Conservation (phyloP, 2,888 invertebrate genomes). For the Altica lythri region DNA sequence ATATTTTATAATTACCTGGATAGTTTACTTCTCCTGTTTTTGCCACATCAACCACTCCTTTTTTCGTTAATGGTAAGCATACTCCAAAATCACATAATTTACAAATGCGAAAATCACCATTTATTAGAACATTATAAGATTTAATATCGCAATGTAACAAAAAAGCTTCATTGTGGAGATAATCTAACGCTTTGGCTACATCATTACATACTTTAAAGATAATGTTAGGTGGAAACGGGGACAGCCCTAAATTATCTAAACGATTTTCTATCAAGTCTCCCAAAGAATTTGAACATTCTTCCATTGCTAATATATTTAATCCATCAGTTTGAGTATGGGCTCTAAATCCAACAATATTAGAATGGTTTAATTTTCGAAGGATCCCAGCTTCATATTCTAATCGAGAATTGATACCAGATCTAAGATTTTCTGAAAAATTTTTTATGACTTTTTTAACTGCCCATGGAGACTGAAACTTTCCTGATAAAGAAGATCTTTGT, state of each 20-base stretch:
- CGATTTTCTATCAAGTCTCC: slow-evolving; percentile 76
- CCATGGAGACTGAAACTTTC: slow-evolving; percentile 80
- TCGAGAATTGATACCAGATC: slow-evolving; percentile 59
- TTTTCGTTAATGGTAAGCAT: slow-evolving; percentile 69
- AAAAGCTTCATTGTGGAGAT: slow-evolving; percentile 73
- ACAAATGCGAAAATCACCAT: slow-evolving; percentile 73
- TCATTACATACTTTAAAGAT: slow-evolving; percentile 71
- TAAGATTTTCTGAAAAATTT: too few species aligned
- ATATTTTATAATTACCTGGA: too few species aligned
- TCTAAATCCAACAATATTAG: slow-evolving; percentile 81
- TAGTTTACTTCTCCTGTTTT: slow-evolving; percentile 62
- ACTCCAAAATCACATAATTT: slow-evolving; percentile 88
- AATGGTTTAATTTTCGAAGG: slow-evolving; percentile 71
- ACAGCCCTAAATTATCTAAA: slow-evolving; percentile 59
- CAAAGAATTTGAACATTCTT: slow-evolving; percentile 73
- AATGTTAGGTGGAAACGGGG: slow-evolving; percentile 64
- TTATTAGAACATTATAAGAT: slow-evolving; percentile 79
- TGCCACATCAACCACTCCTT: slow-evolving; percentile 65
- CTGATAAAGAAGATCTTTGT: slow-evolving; percentile 71
- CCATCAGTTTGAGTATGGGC: slow-evolving; percentile 62
- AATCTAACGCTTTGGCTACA: slow-evolving; percentile 72
- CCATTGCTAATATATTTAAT: slow-evolving; percentile 74
- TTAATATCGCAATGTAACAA: slow-evolving; percentile 84
- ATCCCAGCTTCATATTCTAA: slow-evolving; percentile 74
- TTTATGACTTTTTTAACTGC: slow-evolving; percentile 71